Percentiles rank a stretch among this genome's conserved stretches.
Conservation (phyloP, 1,140 invertebrate species). For the Nephila pilipes region DNA sequence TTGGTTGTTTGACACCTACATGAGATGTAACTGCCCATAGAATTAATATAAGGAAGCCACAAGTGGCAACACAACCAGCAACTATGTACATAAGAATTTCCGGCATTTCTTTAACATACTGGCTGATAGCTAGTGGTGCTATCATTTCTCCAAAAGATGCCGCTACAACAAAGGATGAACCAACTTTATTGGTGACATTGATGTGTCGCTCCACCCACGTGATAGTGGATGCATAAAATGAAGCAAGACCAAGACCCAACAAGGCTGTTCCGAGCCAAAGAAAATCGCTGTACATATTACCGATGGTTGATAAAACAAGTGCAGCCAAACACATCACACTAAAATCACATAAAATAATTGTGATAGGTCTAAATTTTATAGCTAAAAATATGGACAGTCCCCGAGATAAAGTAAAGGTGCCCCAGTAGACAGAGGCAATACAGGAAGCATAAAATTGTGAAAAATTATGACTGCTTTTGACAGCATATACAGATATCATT, state of each 20-base stretch:
- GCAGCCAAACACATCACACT: slow-evolving; percentile 79
- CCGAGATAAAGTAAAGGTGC: slow-evolving; percentile 82
- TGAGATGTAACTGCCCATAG: slow-evolving; percentile 28
- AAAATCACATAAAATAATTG: slow-evolving; percentile 81
- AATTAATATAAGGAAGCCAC: slow-evolving; percentile 60
- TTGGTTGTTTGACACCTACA: slow-evolving; percentile 28
- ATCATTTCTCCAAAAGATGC: slow-evolving; percentile 83
- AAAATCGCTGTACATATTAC: slow-evolving; percentile 77
- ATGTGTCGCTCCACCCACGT: slow-evolving; percentile 83
- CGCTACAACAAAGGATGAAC: slow-evolving; percentile 82
- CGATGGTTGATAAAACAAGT: slow-evolving; percentile 70
- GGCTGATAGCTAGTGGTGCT: slow-evolving; percentile 81
- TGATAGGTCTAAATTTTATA: slow-evolving; percentile 80
- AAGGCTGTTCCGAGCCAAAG: slow-evolving; percentile 82
- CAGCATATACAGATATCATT: slow-evolving; percentile 81
- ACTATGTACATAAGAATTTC: slow-evolving; percentile 80
- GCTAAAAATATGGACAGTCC: slow-evolving; percentile 82
- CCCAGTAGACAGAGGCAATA: slow-evolving; percentile 83
- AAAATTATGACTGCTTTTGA: slow-evolving; percentile 80
- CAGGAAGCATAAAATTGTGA: slow-evolving; percentile 80
- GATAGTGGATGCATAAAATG: slow-evolving; percentile 82
- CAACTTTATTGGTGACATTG: slow-evolving; percentile 82
- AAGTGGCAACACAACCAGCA: slow-evolving; percentile 39
- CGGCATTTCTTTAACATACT: slow-evolving; percentile 80
- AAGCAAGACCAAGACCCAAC: slow-evolving; percentile 83